phyloP scores from a whole-genome alignment of 2,797 vertebrate species.

The Saxicola maurus region DNA sequence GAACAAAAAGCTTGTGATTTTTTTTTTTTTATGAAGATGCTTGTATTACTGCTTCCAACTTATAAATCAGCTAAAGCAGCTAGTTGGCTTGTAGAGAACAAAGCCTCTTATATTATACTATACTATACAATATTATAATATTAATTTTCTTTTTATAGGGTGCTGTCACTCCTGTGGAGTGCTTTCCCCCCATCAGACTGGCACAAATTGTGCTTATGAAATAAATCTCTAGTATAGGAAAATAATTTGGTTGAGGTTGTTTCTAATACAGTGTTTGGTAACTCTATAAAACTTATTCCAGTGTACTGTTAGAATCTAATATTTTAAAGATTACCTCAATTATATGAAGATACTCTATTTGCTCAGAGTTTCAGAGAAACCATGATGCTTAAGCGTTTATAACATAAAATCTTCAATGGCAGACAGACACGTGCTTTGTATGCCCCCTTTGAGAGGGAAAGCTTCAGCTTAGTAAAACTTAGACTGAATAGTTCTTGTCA shows the following conservation, averaged over 20 bases:
- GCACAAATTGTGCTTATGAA: background rate
- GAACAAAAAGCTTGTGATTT: background rate
- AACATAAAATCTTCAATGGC: background rate
- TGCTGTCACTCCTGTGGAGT: background rate
- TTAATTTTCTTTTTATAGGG: background rate
- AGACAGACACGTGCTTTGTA: background rate
- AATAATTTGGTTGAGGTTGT: background rate
- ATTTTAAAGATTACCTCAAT: background rate
- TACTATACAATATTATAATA: background rate
- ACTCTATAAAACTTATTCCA: background rate
- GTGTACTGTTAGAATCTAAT: background rate
- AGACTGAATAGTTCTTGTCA: background rate
- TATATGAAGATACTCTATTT: background rate
- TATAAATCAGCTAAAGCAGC: background rate
- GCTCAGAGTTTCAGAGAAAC: background rate
- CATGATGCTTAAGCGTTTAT: background rate
- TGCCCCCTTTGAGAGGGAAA: background rate
- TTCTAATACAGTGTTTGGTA: background rate
- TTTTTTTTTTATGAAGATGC: background rate
- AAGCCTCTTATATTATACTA: rapidly evolving
- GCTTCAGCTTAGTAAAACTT: background rate
- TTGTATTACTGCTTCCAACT: background rate
- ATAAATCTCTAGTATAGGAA: background rate
- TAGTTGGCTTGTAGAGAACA: background rate
- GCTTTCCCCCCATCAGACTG: background rate